Conservation (phyloP, 2,797 vertebrate species). For the Oreortyx pictus region DNA sequence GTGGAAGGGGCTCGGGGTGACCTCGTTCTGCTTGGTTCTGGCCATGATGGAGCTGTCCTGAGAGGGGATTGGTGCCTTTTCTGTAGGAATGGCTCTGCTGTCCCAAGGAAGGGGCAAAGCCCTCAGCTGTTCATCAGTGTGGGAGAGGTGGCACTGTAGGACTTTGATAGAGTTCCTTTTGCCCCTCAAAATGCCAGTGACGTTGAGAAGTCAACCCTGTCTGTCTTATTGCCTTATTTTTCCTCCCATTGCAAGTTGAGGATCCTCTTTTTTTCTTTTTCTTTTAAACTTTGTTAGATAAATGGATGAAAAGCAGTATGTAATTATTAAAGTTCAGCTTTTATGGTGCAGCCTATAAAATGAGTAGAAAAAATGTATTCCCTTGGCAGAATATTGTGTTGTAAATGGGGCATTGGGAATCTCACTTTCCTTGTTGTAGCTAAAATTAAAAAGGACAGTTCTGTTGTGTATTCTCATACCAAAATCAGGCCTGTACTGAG, state of each 20-base stretch:
- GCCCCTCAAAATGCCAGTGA: not conserved
- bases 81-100: not conserved
- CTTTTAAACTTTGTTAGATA: constrained; percentile 18
- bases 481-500: not conserved
- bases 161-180: not conserved
- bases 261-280: not conserved
- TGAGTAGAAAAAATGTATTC: constrained; percentile 5
- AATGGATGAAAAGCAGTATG: constrained; percentile 1
- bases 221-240: not conserved
- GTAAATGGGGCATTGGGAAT: constrained; percentile 33
- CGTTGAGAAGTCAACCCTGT: not conserved
- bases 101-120: not conserved
- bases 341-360: constrained; percentile 25
- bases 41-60: fast-evolving
- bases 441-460: constrained; percentile 41
- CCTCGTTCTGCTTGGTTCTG: fast-evolving
- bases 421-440: constrained; percentile 33
- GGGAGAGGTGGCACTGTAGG: not conserved
- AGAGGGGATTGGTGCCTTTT: not conserved
- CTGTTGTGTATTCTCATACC: not conserved
- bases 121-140: fast-evolving
- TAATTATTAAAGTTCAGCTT: constrained; percentile 49
- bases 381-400: constrained; percentile 37
- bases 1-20: fast-evolving
- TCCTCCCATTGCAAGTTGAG: not conserved